Evolutionary conservation across 2,113 vertebrate genomes (phyloP).

Genomic region (Xenopus tropicalis): UCB_Xtro_10.0 CM004447.2:63258501-63259000

Average conservation of each 20-base stretch:
- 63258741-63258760: conserved; percentile 27
- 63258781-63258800: conserved; percentile 88
- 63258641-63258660: too few species aligned
- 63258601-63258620: too few species aligned
- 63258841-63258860: conserved; percentile 78
- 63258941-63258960: conserved; percentile 68
- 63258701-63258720: neutral
- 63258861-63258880: conserved; percentile 76
- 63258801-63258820: conserved; percentile 83
- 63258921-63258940: conserved; percentile 80
- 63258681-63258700: too few species aligned
- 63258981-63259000: conserved; percentile 71
- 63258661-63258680: too few species aligned
- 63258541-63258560: neutral
- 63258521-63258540: conserved; percentile 11
- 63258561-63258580: neutral
- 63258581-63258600: neutral
- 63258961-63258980: conserved; percentile 75
- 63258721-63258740: neutral
- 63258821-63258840: conserved; percentile 76
- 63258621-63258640: too few species aligned
- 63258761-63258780: conserved; percentile 78
- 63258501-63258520: conserved; percentile 4
- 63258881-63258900: conserved; percentile 67
- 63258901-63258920: conserved; percentile 77